A percentile compares a stretch with the other conserved stretches of the same genome.
Conservation (phyloP, 2,113 vertebrate species). For the Oceanodroma tethys region DNA sequence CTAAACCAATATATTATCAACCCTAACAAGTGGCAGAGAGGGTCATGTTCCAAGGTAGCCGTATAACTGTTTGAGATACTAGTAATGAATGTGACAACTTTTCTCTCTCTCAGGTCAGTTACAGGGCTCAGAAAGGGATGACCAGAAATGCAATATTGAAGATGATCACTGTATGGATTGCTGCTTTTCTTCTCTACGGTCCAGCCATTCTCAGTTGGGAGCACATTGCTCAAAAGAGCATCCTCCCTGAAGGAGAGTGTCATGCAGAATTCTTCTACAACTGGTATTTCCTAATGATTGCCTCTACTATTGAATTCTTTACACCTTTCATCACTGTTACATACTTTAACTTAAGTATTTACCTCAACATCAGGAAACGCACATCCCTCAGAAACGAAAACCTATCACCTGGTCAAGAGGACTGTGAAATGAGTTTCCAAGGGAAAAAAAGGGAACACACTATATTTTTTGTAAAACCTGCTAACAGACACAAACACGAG, state of each 20-base stretch:
- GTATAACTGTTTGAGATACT: fast-evolving
- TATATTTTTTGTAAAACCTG: slow-evolving; percentile 69
- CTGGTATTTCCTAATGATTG: slow-evolving; percentile 79
- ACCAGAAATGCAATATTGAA: slow-evolving; percentile 68
- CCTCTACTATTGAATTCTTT: slow-evolving; percentile 78
- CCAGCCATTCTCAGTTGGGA: slow-evolving; percentile 79
- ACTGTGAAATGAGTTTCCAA: slow-evolving; percentile 54
- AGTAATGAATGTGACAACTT: not conserved
- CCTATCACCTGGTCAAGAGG: not conserved
- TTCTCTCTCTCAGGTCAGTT: slow-evolving; percentile 64
- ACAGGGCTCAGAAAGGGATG: slow-evolving; percentile 76
- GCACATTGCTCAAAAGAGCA: slow-evolving; percentile 67
- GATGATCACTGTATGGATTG: slow-evolving; percentile 74
- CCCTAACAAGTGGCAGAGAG: not conserved
- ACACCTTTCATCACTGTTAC: slow-evolving; percentile 76
- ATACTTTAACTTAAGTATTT: slow-evolving; percentile 79
- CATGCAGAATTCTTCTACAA: slow-evolving; percentile 80
- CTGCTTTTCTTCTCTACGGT: slow-evolving; percentile 76
- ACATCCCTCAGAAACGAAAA: slow-evolving; percentile 53
- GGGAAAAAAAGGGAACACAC: not conserved
- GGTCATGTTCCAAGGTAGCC: not conserved
- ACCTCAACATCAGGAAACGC: slow-evolving; percentile 75
- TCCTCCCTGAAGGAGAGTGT: slow-evolving; percentile 70
- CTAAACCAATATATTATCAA: not conserved
- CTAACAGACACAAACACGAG: not conserved